These are phyloP conservation scores for Bombyx mori DNA, from an alignment of 1,140 invertebrate species.

Conservation along the genomic window DNA sequence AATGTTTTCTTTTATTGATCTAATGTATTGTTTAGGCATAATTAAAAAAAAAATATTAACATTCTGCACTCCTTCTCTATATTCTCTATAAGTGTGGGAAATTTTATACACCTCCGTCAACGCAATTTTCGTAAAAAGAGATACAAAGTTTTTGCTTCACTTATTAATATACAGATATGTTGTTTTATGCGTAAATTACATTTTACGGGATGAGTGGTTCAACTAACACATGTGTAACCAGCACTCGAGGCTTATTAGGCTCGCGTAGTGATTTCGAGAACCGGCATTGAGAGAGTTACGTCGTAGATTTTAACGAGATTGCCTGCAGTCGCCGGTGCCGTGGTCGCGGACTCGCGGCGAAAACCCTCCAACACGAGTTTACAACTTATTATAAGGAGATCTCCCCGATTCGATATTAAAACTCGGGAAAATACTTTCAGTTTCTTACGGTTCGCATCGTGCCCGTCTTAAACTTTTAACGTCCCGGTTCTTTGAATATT, in stretches of 20 bases:
- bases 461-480: slow-evolving; percentile 7
- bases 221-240: slow-evolving; percentile 14
- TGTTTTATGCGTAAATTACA: too few species aligned
- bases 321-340: slow-evolving; percentile 35
- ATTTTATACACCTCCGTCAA: too few species aligned
- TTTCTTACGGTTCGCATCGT: slow-evolving; percentile 13
- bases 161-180: too few species aligned
- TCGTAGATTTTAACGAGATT: slow-evolving; percentile 66
- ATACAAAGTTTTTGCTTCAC: too few species aligned
- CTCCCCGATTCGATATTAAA: slow-evolving; percentile 41
- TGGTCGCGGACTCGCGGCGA: slow-evolving; percentile 44
- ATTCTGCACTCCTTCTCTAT: too few species aligned
- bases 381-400: slow-evolving; percentile 54
- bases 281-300: slow-evolving; percentile 40
- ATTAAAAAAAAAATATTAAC: too few species aligned
- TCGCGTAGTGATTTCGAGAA: slow-evolving; percentile 41
- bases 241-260: slow-evolving; percentile 28
- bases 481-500: slow-evolving; percentile 2
- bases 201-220: not conserved
- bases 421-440: slow-evolving; percentile 29
- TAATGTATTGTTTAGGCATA: too few species aligned
- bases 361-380: slow-evolving; percentile 51
- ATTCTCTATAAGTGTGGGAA: too few species aligned
- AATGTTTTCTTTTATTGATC: too few species aligned
- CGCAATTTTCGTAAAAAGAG: too few species aligned